Base-by-base conservation (phyloP, 1,140 invertebrate genomes). In the Heterodera schachtii region DNA sequence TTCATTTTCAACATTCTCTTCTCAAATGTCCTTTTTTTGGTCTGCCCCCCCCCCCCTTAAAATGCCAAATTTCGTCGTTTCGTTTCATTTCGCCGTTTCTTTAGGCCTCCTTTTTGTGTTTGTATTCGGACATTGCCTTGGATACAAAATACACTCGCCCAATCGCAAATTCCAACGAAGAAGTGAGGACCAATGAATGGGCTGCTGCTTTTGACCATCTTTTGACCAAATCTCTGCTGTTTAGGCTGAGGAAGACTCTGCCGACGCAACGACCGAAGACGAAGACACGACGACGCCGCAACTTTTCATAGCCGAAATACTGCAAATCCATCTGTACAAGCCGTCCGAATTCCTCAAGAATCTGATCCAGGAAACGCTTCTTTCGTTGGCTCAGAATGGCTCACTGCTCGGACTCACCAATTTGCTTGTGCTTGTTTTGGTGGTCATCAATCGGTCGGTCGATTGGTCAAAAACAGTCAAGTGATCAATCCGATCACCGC, bases 1-100 rank as follows among this genome's bases (percentile, higher is more conserved):
- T 89, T 89, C 75, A 86, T 89, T 44, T 87, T 90, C 69, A 89
- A 89, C 73, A 89, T 89, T 69, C 71, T 89, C 21, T 90, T 90
- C 44, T 90, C 89, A 9, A 89, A 89, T 76, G 78, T 82, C 60
- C 82, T 90, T 8, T 89, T 89, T 71, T 82, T 89, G 21, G 57
- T 64, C 19, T 1, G 57, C 19, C 57, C 16, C 31, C 0, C 16
- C 31, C 0, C 31, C 31, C 31, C 31, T 31, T 8, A 52, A 52
- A 52, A 52, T 52, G 49, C 49, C 49, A 52, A 52, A 52, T 11
- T 8, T 52, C 11, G 49, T 8, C 6, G 49, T 11, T 6, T 52
- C 11, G 11, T 52, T 52, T 52, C 49, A 64, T 19, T 19, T 64
- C 57, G 16, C 31, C 31, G 31, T 31, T 19, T 64, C 3, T 64